These are phyloP conservation scores for Antheraea yamamai DNA, from an alignment of 2,888 invertebrate genomes.

Conservation along the genomic window DNA sequence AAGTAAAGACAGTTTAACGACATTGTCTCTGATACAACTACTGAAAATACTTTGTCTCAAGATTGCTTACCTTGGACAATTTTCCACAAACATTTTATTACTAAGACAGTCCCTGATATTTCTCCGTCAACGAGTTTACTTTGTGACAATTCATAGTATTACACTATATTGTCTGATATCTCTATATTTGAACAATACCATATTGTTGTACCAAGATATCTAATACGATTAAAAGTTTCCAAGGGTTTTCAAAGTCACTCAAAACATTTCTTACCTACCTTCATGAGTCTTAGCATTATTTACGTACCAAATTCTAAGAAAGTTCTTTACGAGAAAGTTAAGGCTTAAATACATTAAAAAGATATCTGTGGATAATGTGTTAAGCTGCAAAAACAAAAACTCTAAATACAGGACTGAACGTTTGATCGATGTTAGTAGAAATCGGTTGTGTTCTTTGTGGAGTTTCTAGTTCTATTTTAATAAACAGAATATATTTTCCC, in stretches of 20 bases:
- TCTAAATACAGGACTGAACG: background rate
- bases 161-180: constrained; percentile 11
- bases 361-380: no score
- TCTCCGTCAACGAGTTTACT: constrained; percentile 14
- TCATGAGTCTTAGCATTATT: no score
- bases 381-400: no score
- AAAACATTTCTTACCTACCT: background rate
- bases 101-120: constrained; percentile 18
- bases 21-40: background rate
- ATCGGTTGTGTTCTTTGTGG: background rate
- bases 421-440: background rate
- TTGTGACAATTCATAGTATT: constrained; percentile 19
- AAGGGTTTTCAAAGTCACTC: background rate
- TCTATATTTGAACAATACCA: constrained; percentile 1
- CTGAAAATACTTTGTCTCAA: constrained; percentile 36
- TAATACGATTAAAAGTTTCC: background rate
- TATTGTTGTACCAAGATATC: background rate
- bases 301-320: no score
- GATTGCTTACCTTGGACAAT: constrained; percentile 45
- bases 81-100: constrained; percentile 43
- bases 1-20: constrained; percentile 1
- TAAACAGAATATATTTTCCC: background rate
- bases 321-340: no score
- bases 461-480: background rate
- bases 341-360: no score